These are phyloP conservation scores for Drosophila anceps DNA, from an alignment of 2,888 invertebrate genomes.

Conservation along the genomic window DNA sequence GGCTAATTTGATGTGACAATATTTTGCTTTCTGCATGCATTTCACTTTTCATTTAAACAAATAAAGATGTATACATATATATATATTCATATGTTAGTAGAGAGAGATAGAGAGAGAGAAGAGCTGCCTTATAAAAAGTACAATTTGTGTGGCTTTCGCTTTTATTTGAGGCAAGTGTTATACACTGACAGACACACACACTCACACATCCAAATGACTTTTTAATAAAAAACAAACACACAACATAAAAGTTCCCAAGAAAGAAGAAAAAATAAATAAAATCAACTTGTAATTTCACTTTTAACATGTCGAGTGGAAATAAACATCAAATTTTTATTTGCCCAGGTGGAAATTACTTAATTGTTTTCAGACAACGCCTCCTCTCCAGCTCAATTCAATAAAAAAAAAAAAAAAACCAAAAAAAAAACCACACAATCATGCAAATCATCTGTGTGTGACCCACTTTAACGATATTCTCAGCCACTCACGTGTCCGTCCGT, in stretches of 20 bases:
- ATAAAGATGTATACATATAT: slow-evolving; percentile 46
- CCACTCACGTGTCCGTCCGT: slow-evolving; percentile 37
- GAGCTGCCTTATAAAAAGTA: slow-evolving; percentile 43
- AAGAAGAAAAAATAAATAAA: slow-evolving; percentile 29
- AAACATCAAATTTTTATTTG: slow-evolving; percentile 62
- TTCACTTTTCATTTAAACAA: slow-evolving; percentile 79
- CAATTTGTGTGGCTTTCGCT: slow-evolving; percentile 74
- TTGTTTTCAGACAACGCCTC: slow-evolving; percentile 48
- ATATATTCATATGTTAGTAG: slow-evolving; percentile 24
- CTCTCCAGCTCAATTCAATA: slow-evolving; percentile 5
- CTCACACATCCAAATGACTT: slow-evolving; percentile 44
- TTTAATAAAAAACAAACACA: slow-evolving; percentile 59
- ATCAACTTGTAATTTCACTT: slow-evolving; percentile 74
- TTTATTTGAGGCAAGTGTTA: slow-evolving; percentile 66
- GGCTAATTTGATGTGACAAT: slow-evolving; percentile 64
- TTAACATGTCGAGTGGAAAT: slow-evolving; percentile 65
- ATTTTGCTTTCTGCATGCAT: slow-evolving; percentile 64
- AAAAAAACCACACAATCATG: slow-evolving; percentile 52
- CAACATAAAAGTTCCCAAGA: slow-evolving; percentile 40
- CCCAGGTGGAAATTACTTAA: slow-evolving; percentile 74
- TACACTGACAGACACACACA: slow-evolving; percentile 33
- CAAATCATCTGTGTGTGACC: slow-evolving; percentile 73
- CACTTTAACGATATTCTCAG: slow-evolving; percentile 57
- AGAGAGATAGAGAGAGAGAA: slow-evolving; percentile 10
- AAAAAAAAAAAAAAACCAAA: neutral